phyloP scores from a whole-genome alignment of 2,888 invertebrate genomes.

The Drosophila meridionalis region DNA sequence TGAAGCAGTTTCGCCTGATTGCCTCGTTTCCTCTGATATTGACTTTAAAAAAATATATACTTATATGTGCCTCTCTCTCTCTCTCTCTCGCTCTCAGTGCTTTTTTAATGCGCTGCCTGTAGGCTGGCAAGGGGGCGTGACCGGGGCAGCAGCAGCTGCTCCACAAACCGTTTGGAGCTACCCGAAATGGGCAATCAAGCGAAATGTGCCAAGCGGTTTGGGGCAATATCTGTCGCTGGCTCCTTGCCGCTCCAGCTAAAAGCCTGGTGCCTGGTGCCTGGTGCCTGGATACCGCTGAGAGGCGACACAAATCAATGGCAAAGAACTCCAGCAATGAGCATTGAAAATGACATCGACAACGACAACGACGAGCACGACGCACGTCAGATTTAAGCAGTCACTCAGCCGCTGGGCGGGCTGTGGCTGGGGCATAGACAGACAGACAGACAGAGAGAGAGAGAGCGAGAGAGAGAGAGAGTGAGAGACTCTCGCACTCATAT shows the following conservation, averaged over 20 bases:
- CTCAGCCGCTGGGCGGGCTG: conserved; percentile 35
- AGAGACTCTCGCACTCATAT: conserved; percentile 7
- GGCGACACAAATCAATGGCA: conserved; percentile 65
- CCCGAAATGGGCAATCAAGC: conserved; percentile 75
- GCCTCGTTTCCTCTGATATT: conserved; percentile 43
- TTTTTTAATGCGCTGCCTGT: conserved; percentile 59
- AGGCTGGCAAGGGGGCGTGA: conserved; percentile 46
- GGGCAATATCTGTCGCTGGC: conserved; percentile 43
- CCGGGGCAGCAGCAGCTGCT: conserved; percentile 12
- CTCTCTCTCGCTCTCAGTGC: background rate
- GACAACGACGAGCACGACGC: conserved; percentile 33
- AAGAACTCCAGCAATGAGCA: conserved; percentile 61
- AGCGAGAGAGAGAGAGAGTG: background rate
- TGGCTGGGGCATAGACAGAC: conserved; percentile 3
- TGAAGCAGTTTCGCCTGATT: conserved; percentile 62
- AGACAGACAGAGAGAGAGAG: background rate
- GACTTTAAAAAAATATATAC: conserved; percentile 46
- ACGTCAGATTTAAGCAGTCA: conserved; percentile 67
- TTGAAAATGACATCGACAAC: conserved; percentile 53
- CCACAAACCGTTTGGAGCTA: conserved; percentile 48
- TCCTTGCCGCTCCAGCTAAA: background rate
- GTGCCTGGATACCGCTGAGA: conserved; percentile 30
- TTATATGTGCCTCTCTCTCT: background rate
- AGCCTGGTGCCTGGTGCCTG: background rate
- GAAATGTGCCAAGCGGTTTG: conserved; percentile 66